Percentiles rank a stretch among this genome's conserved stretches.
phyloP scores from a whole-genome alignment of 92 coral and sea anemone species.

The Pocillopora meandrina region DNA sequence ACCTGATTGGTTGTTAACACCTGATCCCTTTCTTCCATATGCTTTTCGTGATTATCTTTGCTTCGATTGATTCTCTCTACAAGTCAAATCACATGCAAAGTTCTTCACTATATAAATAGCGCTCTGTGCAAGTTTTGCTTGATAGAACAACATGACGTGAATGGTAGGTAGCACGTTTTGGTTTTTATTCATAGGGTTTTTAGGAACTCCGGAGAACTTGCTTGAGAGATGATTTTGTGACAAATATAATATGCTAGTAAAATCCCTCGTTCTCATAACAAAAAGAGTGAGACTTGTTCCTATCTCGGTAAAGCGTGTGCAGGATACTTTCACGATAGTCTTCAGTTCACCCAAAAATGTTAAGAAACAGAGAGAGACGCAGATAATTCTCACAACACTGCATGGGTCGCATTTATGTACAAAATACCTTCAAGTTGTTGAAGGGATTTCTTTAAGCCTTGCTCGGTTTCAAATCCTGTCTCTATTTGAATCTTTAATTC shows the following conservation, averaged over 20 bases:
- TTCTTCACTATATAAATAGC: not conserved
- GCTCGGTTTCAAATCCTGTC: conserved; percentile 77
- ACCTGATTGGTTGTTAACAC: conserved; percentile 75
- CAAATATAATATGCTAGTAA: too few species aligned
- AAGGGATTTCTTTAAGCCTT: conserved; percentile 72
- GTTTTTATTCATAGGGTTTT: too few species aligned
- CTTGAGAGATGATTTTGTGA: too few species aligned
- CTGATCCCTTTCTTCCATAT: conserved; percentile 57
- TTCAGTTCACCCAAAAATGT: not conserved
- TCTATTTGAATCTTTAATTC: conserved; percentile 89
- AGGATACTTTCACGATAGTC: not conserved
- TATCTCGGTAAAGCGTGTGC: too few species aligned
- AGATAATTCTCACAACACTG: not conserved
- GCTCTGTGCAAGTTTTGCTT: not conserved
- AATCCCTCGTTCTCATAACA: too few species aligned
- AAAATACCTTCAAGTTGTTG: conserved; percentile 76
- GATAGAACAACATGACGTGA: too few species aligned
- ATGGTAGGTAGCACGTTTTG: too few species aligned
- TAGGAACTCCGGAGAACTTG: too few species aligned
- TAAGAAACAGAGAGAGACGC: not conserved
- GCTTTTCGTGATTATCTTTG: conserved; percentile 53
- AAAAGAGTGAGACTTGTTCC: too few species aligned
- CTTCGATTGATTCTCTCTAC: conserved; percentile 61
- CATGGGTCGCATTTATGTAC: not conserved
- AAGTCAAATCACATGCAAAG: not conserved